Evolutionary conservation across 2,888 invertebrate genomes (phyloP).

Genomic region (Caenorhabditis sinica): DNA sequence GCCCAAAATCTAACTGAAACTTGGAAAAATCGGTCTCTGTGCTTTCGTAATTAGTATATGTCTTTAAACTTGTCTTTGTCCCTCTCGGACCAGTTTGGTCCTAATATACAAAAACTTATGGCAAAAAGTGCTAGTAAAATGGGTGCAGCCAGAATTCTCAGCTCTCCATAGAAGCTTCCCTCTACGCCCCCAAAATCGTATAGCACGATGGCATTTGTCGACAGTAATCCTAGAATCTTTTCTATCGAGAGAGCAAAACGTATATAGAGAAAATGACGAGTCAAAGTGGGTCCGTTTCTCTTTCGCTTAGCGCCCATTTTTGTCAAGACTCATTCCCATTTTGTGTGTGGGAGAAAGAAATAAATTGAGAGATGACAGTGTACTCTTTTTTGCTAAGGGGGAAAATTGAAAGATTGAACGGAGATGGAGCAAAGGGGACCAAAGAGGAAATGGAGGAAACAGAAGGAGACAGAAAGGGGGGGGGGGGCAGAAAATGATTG

Average conservation of each 20-base stretch:
- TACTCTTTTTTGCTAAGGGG: not conserved
- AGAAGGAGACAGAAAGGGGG: too few species aligned
- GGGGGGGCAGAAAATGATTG: slow-evolving; percentile 15
- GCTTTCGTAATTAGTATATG: too few species aligned
- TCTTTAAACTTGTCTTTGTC: too few species aligned
- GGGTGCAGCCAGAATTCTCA: too few species aligned
- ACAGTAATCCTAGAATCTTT: not conserved
- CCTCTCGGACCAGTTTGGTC: too few species aligned
- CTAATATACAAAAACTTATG: too few species aligned
- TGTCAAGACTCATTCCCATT: not conserved
- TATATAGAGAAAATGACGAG: not conserved
- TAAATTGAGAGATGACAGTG: not conserved
- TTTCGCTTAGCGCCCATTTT: not conserved
- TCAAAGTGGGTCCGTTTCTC: not conserved
- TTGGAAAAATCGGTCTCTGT: too few species aligned
- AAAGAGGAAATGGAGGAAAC: slow-evolving; percentile 10
- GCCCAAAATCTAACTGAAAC: too few species aligned
- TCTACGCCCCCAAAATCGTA: not conserved
- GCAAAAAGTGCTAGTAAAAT: too few species aligned
- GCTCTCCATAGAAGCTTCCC: too few species aligned
- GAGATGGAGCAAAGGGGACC: not conserved
- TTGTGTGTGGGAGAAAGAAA: not conserved
- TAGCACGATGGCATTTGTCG: not conserved
- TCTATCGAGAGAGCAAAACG: too few species aligned
- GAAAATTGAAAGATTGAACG: slow-evolving; percentile 27